Conservation (phyloP, 2,113 vertebrate species). For the Saccopteryx bilineata region DNA sequence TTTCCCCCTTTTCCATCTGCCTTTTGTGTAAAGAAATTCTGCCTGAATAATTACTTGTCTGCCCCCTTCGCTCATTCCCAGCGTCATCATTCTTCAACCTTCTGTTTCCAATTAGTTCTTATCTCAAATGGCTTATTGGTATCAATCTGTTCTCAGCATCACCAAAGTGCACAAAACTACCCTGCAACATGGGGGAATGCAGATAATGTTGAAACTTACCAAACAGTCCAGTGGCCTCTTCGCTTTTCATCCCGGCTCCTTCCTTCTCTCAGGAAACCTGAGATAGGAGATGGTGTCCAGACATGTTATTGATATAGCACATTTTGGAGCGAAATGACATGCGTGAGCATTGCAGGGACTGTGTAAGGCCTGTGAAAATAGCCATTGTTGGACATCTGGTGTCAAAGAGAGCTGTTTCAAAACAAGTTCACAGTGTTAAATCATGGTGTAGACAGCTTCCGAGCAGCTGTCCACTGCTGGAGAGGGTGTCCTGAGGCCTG, state of each 20-base stretch:
- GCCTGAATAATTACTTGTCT: slow-evolving; percentile 85
- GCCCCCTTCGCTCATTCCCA: slow-evolving; percentile 82
- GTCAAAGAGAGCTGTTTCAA: slow-evolving; percentile 74
- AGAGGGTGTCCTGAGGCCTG: slow-evolving; percentile 33
- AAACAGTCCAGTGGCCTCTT: background rate
- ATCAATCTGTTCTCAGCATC: slow-evolving; percentile 85
- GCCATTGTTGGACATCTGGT: slow-evolving; percentile 81
- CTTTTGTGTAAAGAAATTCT: slow-evolving; percentile 85
- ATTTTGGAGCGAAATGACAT: slow-evolving; percentile 71
- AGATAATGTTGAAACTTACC: slow-evolving; percentile 64
- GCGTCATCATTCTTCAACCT: slow-evolving; percentile 86
- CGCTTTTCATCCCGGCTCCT: background rate
- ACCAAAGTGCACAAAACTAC: slow-evolving; percentile 86
- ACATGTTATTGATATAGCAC: slow-evolving; percentile 64
- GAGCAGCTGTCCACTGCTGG: slow-evolving; percentile 75
- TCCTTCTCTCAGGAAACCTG: slow-evolving; percentile 69
- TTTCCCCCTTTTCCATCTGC: slow-evolving; percentile 80
- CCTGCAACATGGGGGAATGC: slow-evolving; percentile 65
- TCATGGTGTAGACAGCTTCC: slow-evolving; percentile 65
- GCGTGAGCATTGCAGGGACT: slow-evolving; percentile 22
- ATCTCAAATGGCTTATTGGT: slow-evolving; percentile 88
- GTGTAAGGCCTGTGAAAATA: slow-evolving; percentile 72
- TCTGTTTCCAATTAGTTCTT: slow-evolving; percentile 89
- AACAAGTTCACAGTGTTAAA: slow-evolving; percentile 79
- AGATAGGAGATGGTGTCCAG: slow-evolving; percentile 64